Evolutionary conservation across 92 coral and sea anemone genomes (phyloP).

Genomic region (Palythoa grandiflora): DNA sequence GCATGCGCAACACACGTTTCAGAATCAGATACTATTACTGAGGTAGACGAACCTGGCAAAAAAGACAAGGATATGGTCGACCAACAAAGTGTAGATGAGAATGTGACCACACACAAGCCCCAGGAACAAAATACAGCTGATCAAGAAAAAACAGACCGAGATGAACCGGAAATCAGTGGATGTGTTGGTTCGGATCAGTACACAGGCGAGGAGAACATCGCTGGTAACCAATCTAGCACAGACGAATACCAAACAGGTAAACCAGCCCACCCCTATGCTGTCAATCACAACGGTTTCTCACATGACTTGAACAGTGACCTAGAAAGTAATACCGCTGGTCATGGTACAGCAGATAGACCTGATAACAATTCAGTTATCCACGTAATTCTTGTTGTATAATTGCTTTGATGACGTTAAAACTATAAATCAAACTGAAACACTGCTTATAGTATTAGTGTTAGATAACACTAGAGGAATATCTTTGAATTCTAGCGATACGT

Average conservation of each 20-base stretch:
- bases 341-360: background rate
- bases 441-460: too few species aligned
- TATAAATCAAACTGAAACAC: too few species aligned
- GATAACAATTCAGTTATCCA: background rate
- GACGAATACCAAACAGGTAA: background rate
- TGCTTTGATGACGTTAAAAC: background rate
- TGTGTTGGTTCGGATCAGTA: background rate
- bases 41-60: background rate
- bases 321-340: conserved; percentile 1
- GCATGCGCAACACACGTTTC: background rate
- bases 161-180: too few species aligned
- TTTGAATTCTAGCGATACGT: too few species aligned
- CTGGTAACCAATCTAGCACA: background rate
- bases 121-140: background rate
- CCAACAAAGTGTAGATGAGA: background rate
- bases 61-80: background rate
- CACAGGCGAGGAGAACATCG: background rate
- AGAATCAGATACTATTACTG: background rate
- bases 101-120: background rate
- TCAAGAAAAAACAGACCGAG: background rate
- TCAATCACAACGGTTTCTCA: background rate
- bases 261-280: background rate
- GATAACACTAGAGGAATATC: too few species aligned
- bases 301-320: background rate
- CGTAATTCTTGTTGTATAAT: conserved; percentile 26